Evolutionary conservation across 1,140 invertebrate species (phyloP).

Genomic region (Drosophila melanica): DNA sequence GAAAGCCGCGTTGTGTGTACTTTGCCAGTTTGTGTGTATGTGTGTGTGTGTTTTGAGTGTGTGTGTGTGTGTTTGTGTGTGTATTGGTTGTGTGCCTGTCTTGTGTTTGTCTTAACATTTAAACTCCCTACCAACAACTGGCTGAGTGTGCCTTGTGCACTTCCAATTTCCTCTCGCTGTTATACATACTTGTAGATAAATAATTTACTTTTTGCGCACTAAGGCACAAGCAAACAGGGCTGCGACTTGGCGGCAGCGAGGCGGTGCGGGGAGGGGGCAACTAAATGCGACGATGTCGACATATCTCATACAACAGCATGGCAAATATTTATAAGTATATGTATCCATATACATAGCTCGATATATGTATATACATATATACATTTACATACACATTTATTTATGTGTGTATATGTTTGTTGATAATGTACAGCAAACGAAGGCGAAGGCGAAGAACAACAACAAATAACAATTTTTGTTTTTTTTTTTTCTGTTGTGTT

Average conservation of each 20-base stretch:
- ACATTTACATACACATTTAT: constrained; percentile 3
- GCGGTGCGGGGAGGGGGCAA: constrained; percentile 25
- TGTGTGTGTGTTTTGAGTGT: constrained; percentile 10
- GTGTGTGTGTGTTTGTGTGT: constrained; percentile 3
- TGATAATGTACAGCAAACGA: constrained; percentile 65
- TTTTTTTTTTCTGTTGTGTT: constrained; percentile 45
- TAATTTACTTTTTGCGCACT: constrained; percentile 82
- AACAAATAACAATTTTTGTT: constrained; percentile 51
- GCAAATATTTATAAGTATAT: constrained; percentile 74
- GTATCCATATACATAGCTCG: constrained; percentile 31
- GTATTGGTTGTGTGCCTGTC: constrained; percentile 41
- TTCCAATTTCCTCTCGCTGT: constrained; percentile 60
- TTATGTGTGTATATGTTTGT: constrained; percentile 59
- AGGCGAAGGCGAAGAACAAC: constrained; percentile 28
- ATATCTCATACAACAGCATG: constrained; percentile 64
- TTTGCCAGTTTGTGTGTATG: constrained; percentile 20
- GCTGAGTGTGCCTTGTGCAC: constrained; percentile 27
- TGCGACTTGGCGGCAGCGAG: too few species aligned
- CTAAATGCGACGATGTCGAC: constrained; percentile 64
- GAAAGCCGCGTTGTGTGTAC: constrained; percentile 76
- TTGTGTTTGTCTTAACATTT: constrained; percentile 79
- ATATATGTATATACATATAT: constrained; percentile 14
- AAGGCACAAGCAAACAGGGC: constrained; percentile 74
- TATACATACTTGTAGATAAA: constrained; percentile 73
- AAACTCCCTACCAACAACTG: constrained; percentile 41